Conservation (phyloP, 2,113 vertebrate genomes). For the Rhinoderma darwinii region DNA sequence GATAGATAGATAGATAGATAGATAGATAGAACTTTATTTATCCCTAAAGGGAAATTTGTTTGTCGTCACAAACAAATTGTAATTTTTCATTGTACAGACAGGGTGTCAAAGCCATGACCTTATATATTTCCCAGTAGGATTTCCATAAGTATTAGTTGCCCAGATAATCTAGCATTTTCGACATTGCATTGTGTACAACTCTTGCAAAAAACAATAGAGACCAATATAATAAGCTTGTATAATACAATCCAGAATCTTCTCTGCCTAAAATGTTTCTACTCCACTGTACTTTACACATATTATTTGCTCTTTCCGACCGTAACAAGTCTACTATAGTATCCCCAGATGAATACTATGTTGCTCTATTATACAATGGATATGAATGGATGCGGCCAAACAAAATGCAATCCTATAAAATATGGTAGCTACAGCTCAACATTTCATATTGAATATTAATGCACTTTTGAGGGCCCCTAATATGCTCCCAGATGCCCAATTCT, state of each 20-base stretch:
- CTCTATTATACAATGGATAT: not conserved
- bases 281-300: not conserved
- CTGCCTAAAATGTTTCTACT: not conserved
- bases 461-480: not conserved
- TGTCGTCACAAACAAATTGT: too few relatives aligned
- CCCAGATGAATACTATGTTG: not conserved
- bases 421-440: not conserved
- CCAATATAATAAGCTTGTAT: not conserved
- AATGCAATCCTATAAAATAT: not conserved
- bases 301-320: not conserved
- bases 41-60: too few relatives aligned
- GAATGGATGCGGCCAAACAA: not conserved
- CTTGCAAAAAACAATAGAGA: not conserved
- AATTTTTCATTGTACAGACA: too few relatives aligned
- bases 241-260: not conserved
- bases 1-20: too few relatives aligned
- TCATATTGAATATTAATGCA: not conserved
- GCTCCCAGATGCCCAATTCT: not conserved
- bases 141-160: not conserved
- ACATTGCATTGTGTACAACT: not conserved
- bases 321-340: not conserved
- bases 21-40: too few relatives aligned
- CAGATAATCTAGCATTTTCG: not conserved
- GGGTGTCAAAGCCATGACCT: not conserved
- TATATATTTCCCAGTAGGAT: not conserved